Conservation (phyloP, 1,140 invertebrate genomes). For the Carposina sasakii region DNA sequence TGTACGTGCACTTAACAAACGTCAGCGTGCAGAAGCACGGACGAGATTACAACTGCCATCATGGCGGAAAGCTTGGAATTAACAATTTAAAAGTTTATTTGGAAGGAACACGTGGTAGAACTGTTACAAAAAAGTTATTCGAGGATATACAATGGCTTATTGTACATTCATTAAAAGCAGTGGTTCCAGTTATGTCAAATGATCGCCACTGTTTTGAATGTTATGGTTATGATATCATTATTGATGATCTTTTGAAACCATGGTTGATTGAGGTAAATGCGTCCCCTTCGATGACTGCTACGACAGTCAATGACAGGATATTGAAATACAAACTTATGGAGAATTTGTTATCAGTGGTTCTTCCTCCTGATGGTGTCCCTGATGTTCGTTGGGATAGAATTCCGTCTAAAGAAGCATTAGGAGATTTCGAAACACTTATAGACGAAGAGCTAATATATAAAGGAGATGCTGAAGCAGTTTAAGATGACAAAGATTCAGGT, state of each 20-base stretch:
- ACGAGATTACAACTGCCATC: constrained; percentile 93
- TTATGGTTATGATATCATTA: constrained; percentile 92
- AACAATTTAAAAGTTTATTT: constrained; percentile 91
- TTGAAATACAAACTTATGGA: constrained; percentile 96
- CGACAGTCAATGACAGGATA: constrained; percentile 94
- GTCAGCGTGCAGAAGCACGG: constrained; percentile 87
- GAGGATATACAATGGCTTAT: constrained; percentile 91
- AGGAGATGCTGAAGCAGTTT: constrained; percentile 58
- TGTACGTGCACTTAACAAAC: constrained; percentile 92
- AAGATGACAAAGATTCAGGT: no score
- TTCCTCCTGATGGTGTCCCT: constrained; percentile 90
- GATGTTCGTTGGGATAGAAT: constrained; percentile 93
- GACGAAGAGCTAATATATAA: constrained; percentile 84
- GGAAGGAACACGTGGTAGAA: constrained; percentile 90
- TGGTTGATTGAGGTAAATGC: constrained; percentile 95
- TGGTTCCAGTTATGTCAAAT: constrained; percentile 85
- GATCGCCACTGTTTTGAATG: constrained; percentile 89
- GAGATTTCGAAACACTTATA: constrained; percentile 91
- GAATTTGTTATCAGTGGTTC: constrained; percentile 91
- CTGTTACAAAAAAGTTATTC: constrained; percentile 86
- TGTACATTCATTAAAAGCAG: constrained; percentile 86
- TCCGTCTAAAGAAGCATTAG: constrained; percentile 82
- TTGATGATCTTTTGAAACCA: constrained; percentile 87
- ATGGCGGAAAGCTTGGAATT: constrained; percentile 94
- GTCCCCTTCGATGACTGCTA: constrained; percentile 93